Evolutionary conservation across 2,113 vertebrate genomes (phyloP).

Genomic region (Neolamprologus falcicula): DNA sequence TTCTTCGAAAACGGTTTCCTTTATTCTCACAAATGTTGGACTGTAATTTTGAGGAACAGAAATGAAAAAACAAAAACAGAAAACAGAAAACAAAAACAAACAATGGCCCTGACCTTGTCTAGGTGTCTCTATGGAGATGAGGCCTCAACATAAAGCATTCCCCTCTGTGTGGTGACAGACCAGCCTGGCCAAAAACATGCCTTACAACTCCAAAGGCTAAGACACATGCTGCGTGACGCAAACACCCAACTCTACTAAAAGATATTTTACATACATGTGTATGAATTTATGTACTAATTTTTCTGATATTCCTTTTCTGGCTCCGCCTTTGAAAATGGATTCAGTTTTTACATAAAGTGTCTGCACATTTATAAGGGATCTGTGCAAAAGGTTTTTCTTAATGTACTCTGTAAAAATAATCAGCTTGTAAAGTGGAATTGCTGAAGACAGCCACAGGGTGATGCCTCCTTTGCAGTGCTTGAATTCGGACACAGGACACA

Average conservation of each 20-base stretch:
- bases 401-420: neutral
- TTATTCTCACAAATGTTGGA: neutral
- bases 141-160: slow-evolving; percentile 64
- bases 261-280: neutral
- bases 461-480: neutral
- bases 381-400: neutral
- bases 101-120: slow-evolving; percentile 67
- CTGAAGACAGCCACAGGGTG: neutral
- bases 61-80: neutral
- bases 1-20: neutral
- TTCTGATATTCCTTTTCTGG: neutral
- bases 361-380: neutral
- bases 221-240: neutral
- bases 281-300: neutral
- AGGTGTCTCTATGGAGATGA: slow-evolving; percentile 63
- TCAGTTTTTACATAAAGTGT: neutral
- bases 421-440: neutral
- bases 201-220: slow-evolving; percentile 4
- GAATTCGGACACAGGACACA: neutral
- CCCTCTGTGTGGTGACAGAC: slow-evolving; percentile 27
- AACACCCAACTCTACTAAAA: neutral
- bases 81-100: slow-evolving; percentile 24
- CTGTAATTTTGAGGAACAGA: neutral
- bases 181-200: neutral
- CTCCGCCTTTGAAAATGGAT: neutral